Base-by-base conservation (phyloP, 2,113 vertebrate species). In the Phalacrocorax aristotelis region DNA sequence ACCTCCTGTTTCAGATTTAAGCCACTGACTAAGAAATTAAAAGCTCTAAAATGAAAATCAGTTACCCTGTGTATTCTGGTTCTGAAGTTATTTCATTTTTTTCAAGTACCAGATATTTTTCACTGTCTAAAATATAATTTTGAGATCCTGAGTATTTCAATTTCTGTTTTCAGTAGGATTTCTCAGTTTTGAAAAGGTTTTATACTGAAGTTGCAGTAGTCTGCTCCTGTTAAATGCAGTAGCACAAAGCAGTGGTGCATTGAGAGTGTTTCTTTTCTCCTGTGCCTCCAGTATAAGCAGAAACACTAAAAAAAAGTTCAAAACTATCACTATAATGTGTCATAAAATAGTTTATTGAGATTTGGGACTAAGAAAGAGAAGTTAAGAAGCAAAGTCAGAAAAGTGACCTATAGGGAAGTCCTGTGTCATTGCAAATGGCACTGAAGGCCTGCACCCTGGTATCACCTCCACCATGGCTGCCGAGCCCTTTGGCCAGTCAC, bases 381-480 rank as follows among this genome's bases (percentile, higher is more conserved):
- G 15, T 13, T 44, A 66, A 61, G 16, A 21, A 11, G 8, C 4
- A 70, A 69, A 80, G 15, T 48, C 46, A 82, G 46, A 62, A 36
- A 78, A 71, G 19, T 34, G 12, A 29, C 0, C 0, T 25, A 13
- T 5, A 29, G 10, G 20, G 16, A 26, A 79, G 44, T 6, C 36
- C 15, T 4, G 15, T 20, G 8, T 20, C 57, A 42, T 34, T 54
- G 38, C 15, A 86, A 75, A 64, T 11, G 30, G 7, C n/a, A 86
- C 29, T 16, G 26, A 49, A 83, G 52, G 54, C 22, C 14, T 16
- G 7, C 25, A 62, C 4, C 1, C 4, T 44, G 13, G 2, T 34
- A 13, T 40, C 32, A 12, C 2, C 1, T 14, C 9, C 3, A 0
- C 21, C 49, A 46, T 3, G 0, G 2, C 19, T 49, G 22, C 8